Conservation (phyloP, 2,888 invertebrate species). For the Cacoxenus indagator region DNA sequence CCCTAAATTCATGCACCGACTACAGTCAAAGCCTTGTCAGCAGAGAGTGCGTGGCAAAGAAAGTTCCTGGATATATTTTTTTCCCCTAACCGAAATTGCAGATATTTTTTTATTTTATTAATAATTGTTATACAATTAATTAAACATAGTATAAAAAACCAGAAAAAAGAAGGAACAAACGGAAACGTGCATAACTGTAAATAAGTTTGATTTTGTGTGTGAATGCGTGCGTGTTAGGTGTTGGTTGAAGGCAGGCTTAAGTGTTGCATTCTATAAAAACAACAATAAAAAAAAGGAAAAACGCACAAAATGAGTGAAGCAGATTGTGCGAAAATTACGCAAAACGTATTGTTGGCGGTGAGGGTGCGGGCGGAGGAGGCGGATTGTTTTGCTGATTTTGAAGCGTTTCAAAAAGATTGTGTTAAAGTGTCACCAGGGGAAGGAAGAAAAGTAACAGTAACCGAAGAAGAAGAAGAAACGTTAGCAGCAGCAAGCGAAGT, state of each 20-base stretch:
- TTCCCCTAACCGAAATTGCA: not conserved
- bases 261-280: too few relatives aligned
- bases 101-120: not conserved
- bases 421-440: too few relatives aligned
- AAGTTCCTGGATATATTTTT: not conserved
- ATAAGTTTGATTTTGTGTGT: too few relatives aligned
- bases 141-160: too few relatives aligned
- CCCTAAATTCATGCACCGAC: not conserved
- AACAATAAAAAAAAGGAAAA: not conserved
- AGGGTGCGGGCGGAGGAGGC: too few relatives aligned
- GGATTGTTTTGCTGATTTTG: conserved; percentile 4
- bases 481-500: too few relatives aligned
- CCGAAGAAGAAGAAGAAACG: too few relatives aligned
- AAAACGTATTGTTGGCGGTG: not conserved
- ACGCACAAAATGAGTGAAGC: conserved; percentile 3
- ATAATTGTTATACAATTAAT: not conserved
- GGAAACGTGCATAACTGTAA: too few relatives aligned
- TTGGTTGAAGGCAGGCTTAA: not conserved
- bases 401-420: not conserved
- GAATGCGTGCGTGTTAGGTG: too few relatives aligned
- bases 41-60: not conserved
- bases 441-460: too few relatives aligned
- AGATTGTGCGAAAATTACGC: not conserved
- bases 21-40: not conserved
- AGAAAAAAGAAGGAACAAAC: too few relatives aligned